These are phyloP conservation scores for Conopomorpha cramerella DNA, from an alignment of 1,140 invertebrate genomes.

Conservation along the genomic window DNA sequence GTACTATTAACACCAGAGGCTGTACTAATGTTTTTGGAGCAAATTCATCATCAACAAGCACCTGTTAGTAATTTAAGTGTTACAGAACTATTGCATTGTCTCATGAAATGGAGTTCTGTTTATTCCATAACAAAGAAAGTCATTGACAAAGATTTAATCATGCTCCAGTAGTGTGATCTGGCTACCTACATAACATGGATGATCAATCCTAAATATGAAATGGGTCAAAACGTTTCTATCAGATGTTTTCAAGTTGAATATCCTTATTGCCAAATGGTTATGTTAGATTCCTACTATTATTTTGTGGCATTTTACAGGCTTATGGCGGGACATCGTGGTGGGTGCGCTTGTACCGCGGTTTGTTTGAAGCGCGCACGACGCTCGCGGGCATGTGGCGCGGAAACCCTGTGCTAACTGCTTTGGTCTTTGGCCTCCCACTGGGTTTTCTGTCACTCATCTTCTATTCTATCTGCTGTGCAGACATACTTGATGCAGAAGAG, in stretches of 20 bases:
- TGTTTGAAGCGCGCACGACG: conserved; percentile 77
- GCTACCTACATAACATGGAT: no score
- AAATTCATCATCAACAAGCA: conserved; percentile 73
- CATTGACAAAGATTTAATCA: no score
- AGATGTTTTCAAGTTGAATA: no score
- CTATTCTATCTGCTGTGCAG: conserved; percentile 92
- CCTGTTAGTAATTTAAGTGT: conserved; percentile 58
- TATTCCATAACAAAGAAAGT: no score
- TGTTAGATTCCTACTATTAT: no score
- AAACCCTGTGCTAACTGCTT: conserved; percentile 85
- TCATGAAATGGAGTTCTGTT: neutral
- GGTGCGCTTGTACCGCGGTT: conserved; percentile 73
- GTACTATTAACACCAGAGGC: conserved; percentile 77
- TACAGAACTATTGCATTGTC: neutral
- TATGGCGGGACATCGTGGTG: conserved; percentile 81
- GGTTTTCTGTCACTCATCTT: conserved; percentile 92
- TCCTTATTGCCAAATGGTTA: no score
- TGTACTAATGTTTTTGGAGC: conserved; percentile 78
- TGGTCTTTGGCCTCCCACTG: conserved; percentile 86
- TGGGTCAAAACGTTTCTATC: no score
- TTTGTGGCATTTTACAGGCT: no score
- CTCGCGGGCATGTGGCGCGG: conserved; percentile 86
- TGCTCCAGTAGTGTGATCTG: no score
- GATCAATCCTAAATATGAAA: no score
- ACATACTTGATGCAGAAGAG: conserved; percentile 91